Evolutionary conservation across 2,113 vertebrate genomes (phyloP), one percentile per base, ranked within the genome.

Genomic region (Morone saxatilis): DNA sequence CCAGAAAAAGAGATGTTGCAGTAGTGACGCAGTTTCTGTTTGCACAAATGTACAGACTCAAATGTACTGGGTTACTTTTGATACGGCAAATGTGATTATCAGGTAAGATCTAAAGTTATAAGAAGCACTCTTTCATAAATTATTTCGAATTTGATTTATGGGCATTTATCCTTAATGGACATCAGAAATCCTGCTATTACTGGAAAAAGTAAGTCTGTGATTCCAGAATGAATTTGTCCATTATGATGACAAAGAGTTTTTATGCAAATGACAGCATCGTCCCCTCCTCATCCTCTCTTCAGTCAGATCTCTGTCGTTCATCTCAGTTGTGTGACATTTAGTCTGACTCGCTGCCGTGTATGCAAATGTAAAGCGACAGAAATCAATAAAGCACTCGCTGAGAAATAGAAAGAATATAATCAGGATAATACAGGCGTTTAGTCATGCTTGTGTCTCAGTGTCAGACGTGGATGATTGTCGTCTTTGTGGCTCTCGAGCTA

Each of bases 341-440:
- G 8, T 36, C 51, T 47, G 78, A 80, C 67, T 75, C 19, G 56
- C 78, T 53, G 45, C n/a, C 45, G 6, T 57, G 51, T 67, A 62
- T 77, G 71, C 71, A 89, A 91, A 89, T 86, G 6, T 16, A 56
- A 76, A 78, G 83, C 7, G 82, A 82, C 88, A 81, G 67, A 75
- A 83, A 84, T 90, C 79, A 68, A 73, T 70, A 47, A 40, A 17
- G 61, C 59, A 2, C 25, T 57, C 0, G 54, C 76, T 81, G 84
- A 82, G 50, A 59, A 70, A 50, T 7, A 65, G 71, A 73, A 48
- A 57, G 61, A 48, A 81, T 73, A 7, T 76, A 65, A 86, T 82
- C 63, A 67, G 76, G 45, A 88, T 83, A 56, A 82, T 70, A n/a
- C 66, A 43, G 74, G 7, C 63, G 40, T 86, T 72, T 83, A 76